phyloP scores from a whole-genome alignment of 1,140 invertebrate genomes.

The Orussus abietinus region DNA sequence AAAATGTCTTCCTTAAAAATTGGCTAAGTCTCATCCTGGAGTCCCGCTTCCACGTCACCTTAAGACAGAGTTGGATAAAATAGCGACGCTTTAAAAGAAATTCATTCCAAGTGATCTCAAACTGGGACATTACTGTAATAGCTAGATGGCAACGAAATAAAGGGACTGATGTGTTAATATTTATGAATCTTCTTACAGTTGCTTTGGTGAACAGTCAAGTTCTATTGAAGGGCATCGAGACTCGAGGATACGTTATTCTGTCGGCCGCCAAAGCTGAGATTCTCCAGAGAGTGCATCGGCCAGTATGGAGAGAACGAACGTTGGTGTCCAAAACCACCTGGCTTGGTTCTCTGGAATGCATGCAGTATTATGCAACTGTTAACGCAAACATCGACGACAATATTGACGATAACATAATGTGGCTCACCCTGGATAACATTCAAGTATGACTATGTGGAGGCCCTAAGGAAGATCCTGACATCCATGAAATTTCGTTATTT shows the following conservation, averaged over 20 bases:
- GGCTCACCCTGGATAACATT: conserved; percentile 90
- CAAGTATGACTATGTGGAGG: too few species aligned
- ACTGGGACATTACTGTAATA: too few species aligned
- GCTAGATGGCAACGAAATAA: too few species aligned
- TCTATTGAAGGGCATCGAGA: conserved; percentile 92
- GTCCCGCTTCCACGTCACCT: too few species aligned
- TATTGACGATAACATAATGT: conserved; percentile 87
- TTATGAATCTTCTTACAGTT: conserved; percentile 64
- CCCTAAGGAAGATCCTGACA: too few species aligned
- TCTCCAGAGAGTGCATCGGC: conserved; percentile 83
- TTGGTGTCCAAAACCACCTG: conserved; percentile 92
- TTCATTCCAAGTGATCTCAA: too few species aligned
- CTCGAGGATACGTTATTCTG: conserved; percentile 93
- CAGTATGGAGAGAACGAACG: conserved; percentile 85
- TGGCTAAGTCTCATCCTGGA: too few species aligned
- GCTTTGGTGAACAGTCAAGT: conserved; percentile 95
- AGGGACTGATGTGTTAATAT: neutral
- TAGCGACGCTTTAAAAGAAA: too few species aligned
- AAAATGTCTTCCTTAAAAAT: conserved; percentile 84
- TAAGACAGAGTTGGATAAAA: too few species aligned
- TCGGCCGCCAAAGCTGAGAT: conserved; percentile 95
- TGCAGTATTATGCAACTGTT: conserved; percentile 99
- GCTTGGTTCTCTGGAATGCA: conserved; percentile 91
- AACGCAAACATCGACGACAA: conserved; percentile 75
- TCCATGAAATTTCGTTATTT: too few species aligned